Evolutionary conservation across 2,888 invertebrate genomes (phyloP).

Genomic region (Plagiodera versicolora): DNA sequence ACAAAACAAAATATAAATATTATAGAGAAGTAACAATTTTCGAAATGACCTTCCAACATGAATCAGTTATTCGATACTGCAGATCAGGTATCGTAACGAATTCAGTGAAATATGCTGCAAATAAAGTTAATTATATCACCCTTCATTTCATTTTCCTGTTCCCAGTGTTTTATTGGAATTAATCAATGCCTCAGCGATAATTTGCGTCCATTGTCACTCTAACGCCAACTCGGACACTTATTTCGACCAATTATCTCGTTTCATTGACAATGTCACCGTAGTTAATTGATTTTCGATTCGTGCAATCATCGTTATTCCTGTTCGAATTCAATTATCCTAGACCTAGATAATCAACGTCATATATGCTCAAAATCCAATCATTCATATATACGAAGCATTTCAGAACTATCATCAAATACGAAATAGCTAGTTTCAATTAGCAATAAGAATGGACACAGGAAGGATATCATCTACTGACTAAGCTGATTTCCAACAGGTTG

Average conservation of each 20-base stretch:
- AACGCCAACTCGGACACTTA: background rate
- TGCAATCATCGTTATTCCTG: background rate
- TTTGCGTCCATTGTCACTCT: background rate
- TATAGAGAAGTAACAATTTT: too few relatives aligned
- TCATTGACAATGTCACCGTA: background rate
- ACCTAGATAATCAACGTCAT: background rate
- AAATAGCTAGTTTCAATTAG: background rate
- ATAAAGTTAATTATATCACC: too few relatives aligned
- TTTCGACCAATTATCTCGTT: background rate
- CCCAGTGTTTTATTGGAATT: too few relatives aligned
- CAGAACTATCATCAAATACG: background rate
- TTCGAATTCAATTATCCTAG: conserved; percentile 3
- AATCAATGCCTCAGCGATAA: background rate
- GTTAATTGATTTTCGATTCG: conserved; percentile 4
- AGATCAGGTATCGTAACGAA: too few relatives aligned
- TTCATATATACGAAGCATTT: background rate
- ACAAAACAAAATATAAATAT: too few relatives aligned
- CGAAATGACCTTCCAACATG: too few relatives aligned
- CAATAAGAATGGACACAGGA: background rate
- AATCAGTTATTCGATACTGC: too few relatives aligned
- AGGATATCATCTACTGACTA: background rate
- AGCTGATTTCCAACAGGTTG: background rate
- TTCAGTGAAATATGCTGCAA: too few relatives aligned
- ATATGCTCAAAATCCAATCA: background rate
- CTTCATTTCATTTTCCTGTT: too few relatives aligned